Percentiles rank a stretch among this genome's conserved stretches.
These are phyloP conservation scores for Daboia siamensis DNA, from an alignment of 2,113 vertebrate genomes.

Conservation along the genomic window DNA sequence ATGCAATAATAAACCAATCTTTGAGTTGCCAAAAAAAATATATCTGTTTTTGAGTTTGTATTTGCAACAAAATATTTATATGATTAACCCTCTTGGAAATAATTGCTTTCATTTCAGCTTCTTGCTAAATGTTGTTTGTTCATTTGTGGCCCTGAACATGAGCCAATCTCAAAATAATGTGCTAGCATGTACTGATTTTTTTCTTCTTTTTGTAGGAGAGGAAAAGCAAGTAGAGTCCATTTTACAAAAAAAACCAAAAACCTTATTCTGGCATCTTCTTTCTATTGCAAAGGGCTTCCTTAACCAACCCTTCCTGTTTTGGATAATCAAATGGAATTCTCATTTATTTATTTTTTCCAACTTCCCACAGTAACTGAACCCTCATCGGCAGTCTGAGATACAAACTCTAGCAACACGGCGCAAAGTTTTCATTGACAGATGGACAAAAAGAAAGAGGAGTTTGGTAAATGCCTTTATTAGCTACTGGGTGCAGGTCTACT, in stretches of 20 bases:
- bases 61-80: neutral
- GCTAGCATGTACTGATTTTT: neutral
- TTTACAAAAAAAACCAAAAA: neutral
- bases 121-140: neutral
- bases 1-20: neutral
- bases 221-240: too few species aligned
- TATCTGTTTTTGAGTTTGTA: neutral
- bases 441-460: neutral
- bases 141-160: neutral
- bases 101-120: neutral
- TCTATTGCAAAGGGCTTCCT: neutral
- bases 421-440: neutral
- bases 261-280: neutral
- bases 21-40: neutral
- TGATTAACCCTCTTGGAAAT: neutral
- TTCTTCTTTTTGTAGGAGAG: neutral
- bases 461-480: constrained; percentile 72
- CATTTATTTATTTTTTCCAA: neutral
- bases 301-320: neutral
- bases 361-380: neutral
- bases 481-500: constrained; percentile 55
- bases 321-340: neutral
- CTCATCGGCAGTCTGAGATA: neutral
- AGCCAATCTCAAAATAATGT: neutral
- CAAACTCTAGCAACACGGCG: neutral